Base-by-base conservation (phyloP, 2,888 invertebrate genomes). In the Cerceris ruficornis region DNA sequence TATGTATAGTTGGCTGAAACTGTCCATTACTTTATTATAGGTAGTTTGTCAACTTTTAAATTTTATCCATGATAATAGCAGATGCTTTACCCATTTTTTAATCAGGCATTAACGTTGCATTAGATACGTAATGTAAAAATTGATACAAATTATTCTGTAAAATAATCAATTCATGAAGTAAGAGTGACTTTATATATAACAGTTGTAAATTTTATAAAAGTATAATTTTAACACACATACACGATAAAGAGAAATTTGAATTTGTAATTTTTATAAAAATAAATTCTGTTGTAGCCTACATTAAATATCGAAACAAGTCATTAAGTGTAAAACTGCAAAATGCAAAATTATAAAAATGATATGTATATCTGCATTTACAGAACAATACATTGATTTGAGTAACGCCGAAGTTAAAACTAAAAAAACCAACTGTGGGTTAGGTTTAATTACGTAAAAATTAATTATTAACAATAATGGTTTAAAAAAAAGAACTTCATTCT, bases 1-100 rank as follows among this genome's bases (percentile, higher is more conserved):
- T 76, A 67, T 67, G 61, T 69, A 52, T 50, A 77, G 76, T 72
- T 43, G 52, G 39, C 57, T 62, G 50, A 60, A 71, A 54, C 39
- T 49, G 52, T 55, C 14, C 9, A 57, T 71, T 70, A 46, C 52
- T 68, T 61, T 43, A 42, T 13, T 55, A 13, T 46, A 55, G n/a
- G 2, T 57, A 57, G 46, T 41, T 55, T 59, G 8, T 46, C 49
- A 15, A 65, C 15, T 58, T 65, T n/a, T 60, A 55, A 17, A 59
- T 39, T 41, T 59, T 58, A 15, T 41, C 54, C 39, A 59, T 41
- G 46, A 49, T 57, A 46, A 62, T 49, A 42, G 17, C 55, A 69
- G 54, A 55, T 69, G 28, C 54, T 54, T 69, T 55, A 67, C 49
- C 41, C 39, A 69, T 17, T 69, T 69, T 6, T 61, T 61, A 69